These are phyloP conservation scores for Lipophrys pholis DNA, from an alignment of 2,113 vertebrate species.

Conservation along the genomic window DNA sequence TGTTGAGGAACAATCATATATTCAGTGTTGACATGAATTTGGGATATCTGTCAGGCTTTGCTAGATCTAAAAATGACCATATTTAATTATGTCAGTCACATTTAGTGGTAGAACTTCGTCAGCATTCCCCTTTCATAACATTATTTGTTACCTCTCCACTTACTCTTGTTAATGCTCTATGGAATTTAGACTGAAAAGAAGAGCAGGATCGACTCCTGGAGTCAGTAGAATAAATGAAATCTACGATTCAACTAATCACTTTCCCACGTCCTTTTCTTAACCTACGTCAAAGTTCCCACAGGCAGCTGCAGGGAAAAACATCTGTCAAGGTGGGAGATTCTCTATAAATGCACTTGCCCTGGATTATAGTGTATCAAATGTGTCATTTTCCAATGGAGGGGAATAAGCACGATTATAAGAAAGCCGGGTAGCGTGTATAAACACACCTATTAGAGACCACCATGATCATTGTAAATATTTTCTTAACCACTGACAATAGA, in stretches of 20 bases:
- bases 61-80: no score
- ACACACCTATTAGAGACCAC: conserved; percentile 3
- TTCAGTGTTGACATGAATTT: no score
- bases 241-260: conserved; percentile 35
- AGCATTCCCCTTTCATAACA: no score
- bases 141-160: neutral
- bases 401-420: conserved; percentile 20
- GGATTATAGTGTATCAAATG: conserved; percentile 22
- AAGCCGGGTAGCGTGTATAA: conserved; percentile 10
- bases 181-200: neutral
- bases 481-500: no score
- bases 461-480: no score
- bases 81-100: no score
- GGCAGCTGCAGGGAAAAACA: conserved; percentile 22
- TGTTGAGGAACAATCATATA: neutral
- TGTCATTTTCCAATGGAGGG: conserved; percentile 15
- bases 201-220: neutral
- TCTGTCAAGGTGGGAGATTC: neutral
- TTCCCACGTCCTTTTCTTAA: conserved; percentile 30
- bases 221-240: neutral
- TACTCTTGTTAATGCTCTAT: neutral
- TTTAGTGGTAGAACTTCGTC: no score
- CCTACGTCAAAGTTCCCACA: conserved; percentile 23
- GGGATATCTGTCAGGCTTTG: no score
- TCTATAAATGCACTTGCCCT: neutral